Conservation (phyloP, 2,113 vertebrate species). For the Meriones unguiculatus region DNA sequence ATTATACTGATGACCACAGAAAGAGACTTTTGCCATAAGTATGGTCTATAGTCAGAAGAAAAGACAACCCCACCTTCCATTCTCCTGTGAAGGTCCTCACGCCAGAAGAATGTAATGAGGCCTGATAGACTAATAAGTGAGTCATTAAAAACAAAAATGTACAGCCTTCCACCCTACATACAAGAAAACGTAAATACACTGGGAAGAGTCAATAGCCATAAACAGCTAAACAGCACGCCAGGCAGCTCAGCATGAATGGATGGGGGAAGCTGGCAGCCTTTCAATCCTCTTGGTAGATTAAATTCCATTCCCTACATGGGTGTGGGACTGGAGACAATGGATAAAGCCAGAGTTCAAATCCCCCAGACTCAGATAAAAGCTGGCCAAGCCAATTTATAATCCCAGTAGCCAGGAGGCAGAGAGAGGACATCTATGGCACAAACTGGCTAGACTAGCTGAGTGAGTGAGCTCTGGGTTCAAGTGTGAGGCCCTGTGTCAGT, state of each 20-base stretch:
- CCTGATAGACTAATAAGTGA: background rate
- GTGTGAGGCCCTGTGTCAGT: background rate
- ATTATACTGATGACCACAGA: background rate
- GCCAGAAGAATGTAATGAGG: background rate
- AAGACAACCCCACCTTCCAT: background rate
- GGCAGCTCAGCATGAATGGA: background rate
- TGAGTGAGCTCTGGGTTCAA: background rate
- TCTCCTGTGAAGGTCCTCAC: background rate
- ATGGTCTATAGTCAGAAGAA: background rate
- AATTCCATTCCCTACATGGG: background rate
- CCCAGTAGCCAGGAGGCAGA: too few relatives aligned
- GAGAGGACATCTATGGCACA: background rate
- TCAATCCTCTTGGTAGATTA: accelerated
- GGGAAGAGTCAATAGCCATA: background rate
- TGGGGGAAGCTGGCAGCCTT: background rate
- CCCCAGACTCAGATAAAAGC: background rate
- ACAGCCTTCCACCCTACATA: background rate
- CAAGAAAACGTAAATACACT: background rate
- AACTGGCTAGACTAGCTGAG: background rate
- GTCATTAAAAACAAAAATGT: background rate
- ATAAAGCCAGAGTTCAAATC: background rate
- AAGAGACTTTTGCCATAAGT: background rate
- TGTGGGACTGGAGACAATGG: background rate
- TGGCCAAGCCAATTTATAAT: background rate
- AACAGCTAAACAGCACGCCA: background rate